These are phyloP conservation scores for Hybos culiciformis DNA, from an alignment of 2,888 invertebrate genomes.

Conservation along the genomic window DNA sequence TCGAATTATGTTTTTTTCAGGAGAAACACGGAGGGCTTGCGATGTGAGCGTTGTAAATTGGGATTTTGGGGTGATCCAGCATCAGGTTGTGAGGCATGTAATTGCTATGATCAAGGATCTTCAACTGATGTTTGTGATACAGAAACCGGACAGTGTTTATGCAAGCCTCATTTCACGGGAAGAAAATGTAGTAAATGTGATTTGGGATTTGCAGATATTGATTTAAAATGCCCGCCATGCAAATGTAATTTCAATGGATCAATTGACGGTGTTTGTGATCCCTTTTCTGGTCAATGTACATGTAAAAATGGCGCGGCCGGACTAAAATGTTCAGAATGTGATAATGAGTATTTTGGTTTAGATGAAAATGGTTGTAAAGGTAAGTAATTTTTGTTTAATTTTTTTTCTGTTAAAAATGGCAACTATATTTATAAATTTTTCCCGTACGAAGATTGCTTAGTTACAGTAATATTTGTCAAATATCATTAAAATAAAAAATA, in stretches of 20 bases:
- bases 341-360: slow-evolving; percentile 56
- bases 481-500: no score
- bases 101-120: slow-evolving; percentile 65
- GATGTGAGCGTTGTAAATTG: slow-evolving; percentile 53
- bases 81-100: slow-evolving; percentile 55
- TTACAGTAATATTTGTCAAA: no score
- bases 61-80: slow-evolving; percentile 52
- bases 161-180: slow-evolving; percentile 55
- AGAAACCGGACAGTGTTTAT: slow-evolving; percentile 60
- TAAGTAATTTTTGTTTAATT: no score
- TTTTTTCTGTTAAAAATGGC: no score
- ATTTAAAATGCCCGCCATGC: slow-evolving; percentile 67
- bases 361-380: slow-evolving; percentile 50
- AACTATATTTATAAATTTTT: no score
- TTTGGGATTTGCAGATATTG: slow-evolving; percentile 55
- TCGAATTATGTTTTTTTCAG: slow-evolving; percentile 18
- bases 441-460: no score
- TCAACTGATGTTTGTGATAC: slow-evolving; percentile 54
- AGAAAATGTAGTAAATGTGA: slow-evolving; percentile 56
- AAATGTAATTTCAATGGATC: slow-evolving; percentile 62
- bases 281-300: slow-evolving; percentile 60
- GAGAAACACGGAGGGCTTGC: slow-evolving; percentile 48
- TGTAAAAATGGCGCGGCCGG: slow-evolving; percentile 70
- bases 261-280: slow-evolving; percentile 50
- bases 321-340: slow-evolving; percentile 58